Conservation (phyloP, 2,888 invertebrate genomes). For the Hemistola chrysoprasaria region DNA sequence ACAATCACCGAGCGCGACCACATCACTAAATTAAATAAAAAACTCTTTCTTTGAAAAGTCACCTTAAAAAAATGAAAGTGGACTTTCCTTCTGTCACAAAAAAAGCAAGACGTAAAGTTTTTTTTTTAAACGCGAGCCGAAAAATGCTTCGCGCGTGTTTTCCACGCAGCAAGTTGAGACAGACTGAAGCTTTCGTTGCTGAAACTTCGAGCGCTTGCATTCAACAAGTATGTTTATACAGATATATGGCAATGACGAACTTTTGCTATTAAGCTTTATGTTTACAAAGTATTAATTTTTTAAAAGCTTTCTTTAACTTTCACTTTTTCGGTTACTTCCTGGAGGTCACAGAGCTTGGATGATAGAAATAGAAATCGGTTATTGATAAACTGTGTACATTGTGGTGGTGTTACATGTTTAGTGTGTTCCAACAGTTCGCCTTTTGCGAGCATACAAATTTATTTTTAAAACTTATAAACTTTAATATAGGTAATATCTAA, state of each 20-base stretch:
- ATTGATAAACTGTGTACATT: no score
- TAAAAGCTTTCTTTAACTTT: no score
- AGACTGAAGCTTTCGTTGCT: slow-evolving; percentile 49
- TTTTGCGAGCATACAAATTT: no score
- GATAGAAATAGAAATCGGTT: no score
- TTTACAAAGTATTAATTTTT: no score
- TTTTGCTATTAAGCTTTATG: neutral
- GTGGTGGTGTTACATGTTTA: no score
- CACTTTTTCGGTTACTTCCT: no score
- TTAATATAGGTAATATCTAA: no score
- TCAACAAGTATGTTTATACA: slow-evolving; percentile 54
- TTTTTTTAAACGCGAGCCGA: slow-evolving; percentile 15
- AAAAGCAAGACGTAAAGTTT: slow-evolving; percentile 16
- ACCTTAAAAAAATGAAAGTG: slow-evolving; percentile 1
- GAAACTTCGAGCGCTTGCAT: slow-evolving; percentile 38
- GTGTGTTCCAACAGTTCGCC: no score
- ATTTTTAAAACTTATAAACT: no score
- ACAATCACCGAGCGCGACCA: no score
- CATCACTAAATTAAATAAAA: slow-evolving; percentile 9
- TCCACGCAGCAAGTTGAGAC: slow-evolving; percentile 8
- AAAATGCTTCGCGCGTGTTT: slow-evolving; percentile 30
- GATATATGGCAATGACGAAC: slow-evolving; percentile 11
- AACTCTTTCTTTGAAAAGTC: slow-evolving; percentile 9
- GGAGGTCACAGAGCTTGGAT: no score
- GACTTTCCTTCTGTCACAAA: neutral